Base-by-base conservation (phyloP, 2,113 vertebrate species). In the Macroglossus sobrinus region DNA sequence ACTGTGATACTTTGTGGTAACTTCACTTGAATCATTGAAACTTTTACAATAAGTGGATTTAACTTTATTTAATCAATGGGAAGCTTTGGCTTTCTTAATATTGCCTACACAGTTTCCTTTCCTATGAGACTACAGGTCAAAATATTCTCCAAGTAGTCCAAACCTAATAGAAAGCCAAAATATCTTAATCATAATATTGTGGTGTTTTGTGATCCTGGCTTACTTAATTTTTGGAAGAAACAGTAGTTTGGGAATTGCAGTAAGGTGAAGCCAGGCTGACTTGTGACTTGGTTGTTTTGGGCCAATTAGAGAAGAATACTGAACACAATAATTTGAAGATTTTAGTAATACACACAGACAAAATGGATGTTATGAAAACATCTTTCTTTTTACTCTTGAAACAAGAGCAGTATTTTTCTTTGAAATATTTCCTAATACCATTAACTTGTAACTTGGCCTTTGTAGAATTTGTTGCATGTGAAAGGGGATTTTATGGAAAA, bases 211-310 rank as follows among this genome's bases (percentile, higher is more conserved):
- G 47, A 90, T 78, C 47, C 76, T 91, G 80, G 88, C 40, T 97
- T 88, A 76, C 90, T 94, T 78, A 96, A 81, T 91, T 97, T 97
- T 97, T 97, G 92, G 94, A 97, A 96, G 90, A 96, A 97, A 95
- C 33, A 38, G 89, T 94, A 74, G 74, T 76, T 91, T 94, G 93
- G 93, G 97, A 97, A 93, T 96, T 97, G 68, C 30, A 79, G 45
- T 76, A 92, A 43, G 55, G 84, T 76, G 71, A 96, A 96, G 90
- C 94, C 87, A 96, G 91, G 43, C 64, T 95, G 79, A 53, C 84
- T 95, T 95, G 80, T 92, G 75, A 78, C 35, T 96, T 95, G n/a
- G 16, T 89, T 92, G 87, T 93, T 95, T 96, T 28, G 94, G 57
- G 76, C 72, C 87, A 96, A 86, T 97, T 96, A 96, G 89, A 68